Base-by-base conservation (phyloP, 2,113 vertebrate species). In the Misgurnus mizolepis region DNA sequence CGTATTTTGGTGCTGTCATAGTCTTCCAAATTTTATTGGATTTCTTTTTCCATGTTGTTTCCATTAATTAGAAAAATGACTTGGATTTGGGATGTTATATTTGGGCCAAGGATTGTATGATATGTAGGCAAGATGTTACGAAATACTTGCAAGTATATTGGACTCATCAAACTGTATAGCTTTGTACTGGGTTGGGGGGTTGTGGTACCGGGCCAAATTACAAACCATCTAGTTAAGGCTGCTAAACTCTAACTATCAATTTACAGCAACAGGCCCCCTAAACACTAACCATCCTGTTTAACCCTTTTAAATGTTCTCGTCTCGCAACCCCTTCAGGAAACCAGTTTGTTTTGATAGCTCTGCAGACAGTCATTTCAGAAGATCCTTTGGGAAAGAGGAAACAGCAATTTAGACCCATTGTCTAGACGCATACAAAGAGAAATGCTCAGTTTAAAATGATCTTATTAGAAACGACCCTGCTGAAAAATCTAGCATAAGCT, bases 321-420 rank as follows among this genome's bases (percentile, higher is more conserved):
- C 80, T 79, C 58, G 43, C 73, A 75, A 67, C 73, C 67, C 82
- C 83, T 76, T 72, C 78, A 80, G 80, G 75, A 56, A 81, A 75
- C 78, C 64, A 7, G 27, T 14, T 66, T 53, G 53, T 76, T 83
- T 85, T 85, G 85, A 86, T 84, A 81, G 78, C 71, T 67, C 62
- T 39, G 68, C 75, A 73, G 85, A 82, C 47, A 56, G 71, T 83
- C 80, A 86, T 86, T 84, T 86, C 43, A 72, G 43, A 79, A 72
- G 79, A 83, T 83, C 75, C 60, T 80, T 85, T 74, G 62, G 71
- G 47, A 83, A 69, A 74, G 43, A 68, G 84, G 84, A 86, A 83
- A 81, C 79, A 83, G 39, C 71, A 76, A 83, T 86, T 86, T 86
- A 77, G 61, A 71, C 64, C 76, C 45, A 79, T 81, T 81, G 84